phyloP scores from a whole-genome alignment of 2,888 invertebrate species.

The Prostheceraeus crozeri region DNA sequence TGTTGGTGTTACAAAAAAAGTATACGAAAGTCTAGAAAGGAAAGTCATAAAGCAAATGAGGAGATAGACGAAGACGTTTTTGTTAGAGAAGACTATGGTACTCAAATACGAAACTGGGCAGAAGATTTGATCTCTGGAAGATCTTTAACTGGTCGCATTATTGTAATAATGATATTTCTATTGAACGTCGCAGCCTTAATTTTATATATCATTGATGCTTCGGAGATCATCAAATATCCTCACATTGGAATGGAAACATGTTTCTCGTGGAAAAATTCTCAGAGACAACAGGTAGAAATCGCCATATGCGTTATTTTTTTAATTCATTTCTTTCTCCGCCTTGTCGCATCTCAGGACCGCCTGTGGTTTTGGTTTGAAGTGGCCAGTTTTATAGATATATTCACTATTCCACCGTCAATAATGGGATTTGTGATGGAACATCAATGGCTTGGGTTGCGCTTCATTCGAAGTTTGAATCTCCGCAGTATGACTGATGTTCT shows the following conservation, averaged over 20 bases:
- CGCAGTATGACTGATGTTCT: constrained; percentile 99
- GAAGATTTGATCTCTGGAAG: constrained; percentile 40
- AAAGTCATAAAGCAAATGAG: no score
- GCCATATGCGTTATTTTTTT: constrained; percentile 99
- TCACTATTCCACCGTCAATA: constrained; percentile 99
- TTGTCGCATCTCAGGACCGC: constrained; percentile 99
- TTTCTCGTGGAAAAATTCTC: constrained; percentile 88
- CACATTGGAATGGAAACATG: constrained; percentile 11
- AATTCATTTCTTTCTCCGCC: constrained; percentile 99
- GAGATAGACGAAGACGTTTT: no score
- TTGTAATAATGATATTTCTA: constrained; percentile 38
- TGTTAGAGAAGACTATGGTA: no score
- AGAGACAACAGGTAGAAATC: constrained; percentile 99
- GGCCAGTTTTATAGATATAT: constrained; percentile 99
- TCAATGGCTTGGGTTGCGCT: constrained; percentile 99
- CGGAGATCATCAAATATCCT: constrained; percentile 7
- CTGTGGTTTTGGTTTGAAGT: constrained; percentile 99
- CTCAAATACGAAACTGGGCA: constrained; percentile 38
- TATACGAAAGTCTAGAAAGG: no score
- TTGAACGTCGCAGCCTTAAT: constrained; percentile 37
- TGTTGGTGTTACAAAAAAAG: no score
- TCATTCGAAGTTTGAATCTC: constrained; percentile 95
- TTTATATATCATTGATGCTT: constrained; percentile 37
- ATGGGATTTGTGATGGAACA: constrained; percentile 99
- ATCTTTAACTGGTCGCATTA: constrained; percentile 36